Percentiles rank a stretch among this genome's conserved stretches.
These are phyloP conservation scores for Schizopygopsis malacanthus DNA, from an alignment of 2,797 vertebrate genomes.

Conservation along the genomic window DNA sequence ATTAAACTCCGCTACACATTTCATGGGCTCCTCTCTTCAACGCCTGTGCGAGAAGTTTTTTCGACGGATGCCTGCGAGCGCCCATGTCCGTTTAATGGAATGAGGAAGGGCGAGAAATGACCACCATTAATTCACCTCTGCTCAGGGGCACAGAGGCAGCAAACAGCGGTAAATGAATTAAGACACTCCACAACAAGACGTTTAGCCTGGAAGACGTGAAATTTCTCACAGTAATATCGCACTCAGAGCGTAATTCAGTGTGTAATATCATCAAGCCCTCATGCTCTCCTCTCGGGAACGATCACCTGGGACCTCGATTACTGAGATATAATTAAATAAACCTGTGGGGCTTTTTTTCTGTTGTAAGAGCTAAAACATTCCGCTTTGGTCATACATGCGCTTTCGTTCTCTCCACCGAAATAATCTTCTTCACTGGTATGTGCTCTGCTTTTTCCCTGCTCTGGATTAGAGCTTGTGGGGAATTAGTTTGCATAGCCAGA, in stretches of 20 bases:
- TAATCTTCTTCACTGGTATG: neutral
- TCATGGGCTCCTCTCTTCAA: conserved; percentile 71
- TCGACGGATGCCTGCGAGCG: conserved; percentile 24
- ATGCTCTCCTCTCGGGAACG: conserved; percentile 46
- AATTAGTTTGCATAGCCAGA: neutral
- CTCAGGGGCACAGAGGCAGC: conserved; percentile 39
- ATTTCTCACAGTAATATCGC: conserved; percentile 54
- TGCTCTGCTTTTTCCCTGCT: neutral
- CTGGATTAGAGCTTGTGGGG: neutral
- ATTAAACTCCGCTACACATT: conserved; percentile 82
- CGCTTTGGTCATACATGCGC: conserved; percentile 13
- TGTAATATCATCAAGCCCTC: conserved; percentile 59
- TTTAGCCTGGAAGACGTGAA: conserved; percentile 53
- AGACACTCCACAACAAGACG: conserved; percentile 49
- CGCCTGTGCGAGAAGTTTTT: conserved; percentile 37
- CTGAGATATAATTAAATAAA: conserved; percentile 49
- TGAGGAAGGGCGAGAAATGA: conserved; percentile 53
- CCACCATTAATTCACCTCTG: conserved; percentile 58
- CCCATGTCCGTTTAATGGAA: conserved; percentile 37
- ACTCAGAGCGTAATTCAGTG: conserved; percentile 54
- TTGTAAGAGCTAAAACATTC: conserved; percentile 29
- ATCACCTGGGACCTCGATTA: conserved; percentile 60
- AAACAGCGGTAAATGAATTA: conserved; percentile 59
- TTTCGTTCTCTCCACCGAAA: neutral
- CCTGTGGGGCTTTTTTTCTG: conserved; percentile 33